Evolutionary conservation across 2,888 invertebrate species (phyloP).

Genomic region (Nineta flava): DNA sequence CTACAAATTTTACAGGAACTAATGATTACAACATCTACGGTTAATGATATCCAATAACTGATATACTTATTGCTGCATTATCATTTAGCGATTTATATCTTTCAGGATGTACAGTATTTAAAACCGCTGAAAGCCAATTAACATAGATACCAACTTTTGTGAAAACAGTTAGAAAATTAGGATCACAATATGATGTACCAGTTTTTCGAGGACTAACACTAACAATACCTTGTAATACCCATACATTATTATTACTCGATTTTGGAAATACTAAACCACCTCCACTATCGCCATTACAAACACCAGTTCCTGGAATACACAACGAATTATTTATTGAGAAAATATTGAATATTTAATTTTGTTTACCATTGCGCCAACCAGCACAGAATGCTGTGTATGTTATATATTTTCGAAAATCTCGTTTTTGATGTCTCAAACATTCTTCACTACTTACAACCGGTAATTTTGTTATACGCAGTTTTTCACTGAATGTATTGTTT

Average conservation of each 20-base stretch:
- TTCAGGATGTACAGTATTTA: constrained; percentile 14
- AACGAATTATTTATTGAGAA: constrained; percentile 1
- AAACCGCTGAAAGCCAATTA: constrained; percentile 20
- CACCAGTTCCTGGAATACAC: constrained; percentile 30
- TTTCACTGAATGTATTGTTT: constrained; percentile 32
- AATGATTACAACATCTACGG: too few species aligned
- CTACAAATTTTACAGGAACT: too few species aligned
- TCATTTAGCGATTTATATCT: background rate
- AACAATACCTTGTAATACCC: constrained; percentile 29
- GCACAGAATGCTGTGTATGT: constrained; percentile 46
- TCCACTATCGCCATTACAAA: constrained; percentile 47
- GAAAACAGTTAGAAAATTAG: constrained; percentile 28
- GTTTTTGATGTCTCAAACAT: constrained; percentile 31
- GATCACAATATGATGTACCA: constrained; percentile 26
- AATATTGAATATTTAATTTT: background rate
- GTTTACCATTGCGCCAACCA: constrained; percentile 34
- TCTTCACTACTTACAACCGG: constrained; percentile 33
- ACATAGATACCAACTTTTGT: constrained; percentile 27
- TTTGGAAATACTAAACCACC: constrained; percentile 37
- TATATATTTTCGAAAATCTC: constrained; percentile 34
- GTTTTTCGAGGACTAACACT: constrained; percentile 28
- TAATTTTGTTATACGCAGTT: constrained; percentile 31
- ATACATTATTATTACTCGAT: constrained; percentile 18
- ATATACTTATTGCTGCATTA: background rate
- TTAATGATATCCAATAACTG: too few species aligned